Evolutionary conservation across 2,113 vertebrate genomes (phyloP), one percentile per base, ranked within the genome.

Genomic region (Urocitellus parryii): DNA sequence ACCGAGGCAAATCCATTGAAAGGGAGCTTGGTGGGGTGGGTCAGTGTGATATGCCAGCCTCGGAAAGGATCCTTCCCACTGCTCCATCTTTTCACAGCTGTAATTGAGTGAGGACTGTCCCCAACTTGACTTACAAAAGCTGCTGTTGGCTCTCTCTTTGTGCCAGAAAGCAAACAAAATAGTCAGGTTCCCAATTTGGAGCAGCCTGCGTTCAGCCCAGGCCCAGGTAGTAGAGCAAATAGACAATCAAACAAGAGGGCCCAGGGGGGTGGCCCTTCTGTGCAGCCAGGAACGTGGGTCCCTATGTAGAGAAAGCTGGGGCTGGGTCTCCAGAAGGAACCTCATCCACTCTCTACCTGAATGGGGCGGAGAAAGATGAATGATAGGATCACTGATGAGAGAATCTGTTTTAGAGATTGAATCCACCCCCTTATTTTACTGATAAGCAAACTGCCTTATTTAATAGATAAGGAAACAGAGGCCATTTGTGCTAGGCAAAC

Each of bases 81-180:
- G 72, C 87, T 97, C 0, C 90, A 65, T 97, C 97, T 98, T 98
- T 98, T 98, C 97, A 97, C 51, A 90, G 76, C 81, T 79, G 1
- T 98, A 98, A 98, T 87, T 97, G 98, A 97, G 96, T 96, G 93
- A 96, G 97, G 95, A 98, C 37, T 97, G 91, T 96, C 0, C 0
- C 83, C 77, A 88, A 32, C 93, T 97, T 96, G 96, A 90, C 95
- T 96, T 86, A 87, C 42, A 98, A 79, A 97, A 98, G 95, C 97
- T 97, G 48, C 89, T 96, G 32, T 96, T 97, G 93, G 88, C 97
- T 95, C 96, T 93, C 72, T 97, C 39, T 73, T 80, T 80, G 94
- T 97, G 91, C 96, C 97, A 96, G 95, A 96, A 96, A 98, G 97
- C 97, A 98, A 98, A 98, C 86, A 95, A 97, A 97, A 96, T 45